Evolutionary conservation across 1,140 invertebrate species (phyloP).

Genomic region (Sarcophaga bullata): DNA sequence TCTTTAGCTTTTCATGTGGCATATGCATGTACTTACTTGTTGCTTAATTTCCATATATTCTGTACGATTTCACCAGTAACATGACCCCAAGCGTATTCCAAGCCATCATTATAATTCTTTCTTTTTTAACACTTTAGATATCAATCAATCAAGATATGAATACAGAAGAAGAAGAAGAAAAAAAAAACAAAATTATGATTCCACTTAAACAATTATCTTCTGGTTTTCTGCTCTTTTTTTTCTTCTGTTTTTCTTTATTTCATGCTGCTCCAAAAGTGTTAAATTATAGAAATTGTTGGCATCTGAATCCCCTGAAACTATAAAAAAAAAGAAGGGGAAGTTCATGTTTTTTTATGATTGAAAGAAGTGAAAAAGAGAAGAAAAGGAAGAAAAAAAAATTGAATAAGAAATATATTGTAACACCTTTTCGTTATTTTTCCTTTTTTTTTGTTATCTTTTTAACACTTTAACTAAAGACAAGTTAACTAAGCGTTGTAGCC

Average conservation of each 20-base stretch:
- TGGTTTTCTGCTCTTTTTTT: background rate
- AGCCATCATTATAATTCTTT: conserved; percentile 9
- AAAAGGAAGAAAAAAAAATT: background rate
- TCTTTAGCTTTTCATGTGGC: too few relatives aligned
- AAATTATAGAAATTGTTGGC: conserved; percentile 1
- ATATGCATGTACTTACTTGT: too few relatives aligned
- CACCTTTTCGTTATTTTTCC: conserved; percentile 16
- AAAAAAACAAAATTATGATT: background rate
- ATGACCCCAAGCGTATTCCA: background rate
- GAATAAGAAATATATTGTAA: conserved; percentile 9
- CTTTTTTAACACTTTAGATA: conserved; percentile 10
- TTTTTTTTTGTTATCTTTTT: background rate
- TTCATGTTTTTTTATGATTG: background rate
- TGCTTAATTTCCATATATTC: too few relatives aligned
- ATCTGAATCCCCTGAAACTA: too few relatives aligned
- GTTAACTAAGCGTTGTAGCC: too few relatives aligned
- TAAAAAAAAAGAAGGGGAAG: background rate
- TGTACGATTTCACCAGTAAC: background rate
- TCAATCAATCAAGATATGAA: conserved; percentile 10
- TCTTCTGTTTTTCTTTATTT: too few relatives aligned
- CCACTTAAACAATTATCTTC: conserved; percentile 34
- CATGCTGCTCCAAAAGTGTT: background rate
- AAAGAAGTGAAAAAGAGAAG: background rate
- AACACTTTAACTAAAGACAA: conserved; percentile 2
- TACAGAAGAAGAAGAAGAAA: too few relatives aligned